phyloP scores from a whole-genome alignment of 2,888 invertebrate genomes.

The Netelia fuscicornis region DNA sequence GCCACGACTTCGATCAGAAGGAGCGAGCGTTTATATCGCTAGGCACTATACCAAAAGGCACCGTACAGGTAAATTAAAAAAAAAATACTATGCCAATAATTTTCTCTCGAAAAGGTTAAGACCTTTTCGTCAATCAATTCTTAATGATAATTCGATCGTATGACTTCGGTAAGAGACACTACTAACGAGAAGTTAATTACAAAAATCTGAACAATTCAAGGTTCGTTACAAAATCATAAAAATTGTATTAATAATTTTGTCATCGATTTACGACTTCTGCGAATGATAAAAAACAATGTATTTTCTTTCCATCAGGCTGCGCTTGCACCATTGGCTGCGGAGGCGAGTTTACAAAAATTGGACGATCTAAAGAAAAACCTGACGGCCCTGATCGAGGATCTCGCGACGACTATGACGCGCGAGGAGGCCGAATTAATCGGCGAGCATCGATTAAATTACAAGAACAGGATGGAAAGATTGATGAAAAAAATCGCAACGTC shows the following conservation, averaged over 20 bases:
- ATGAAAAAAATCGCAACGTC: constrained; percentile 51
- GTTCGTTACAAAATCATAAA: no score
- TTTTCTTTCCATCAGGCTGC: constrained; percentile 42
- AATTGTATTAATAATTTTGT: no score
- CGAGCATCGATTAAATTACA: constrained; percentile 52
- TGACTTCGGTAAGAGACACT: no score
- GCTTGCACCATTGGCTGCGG: constrained; percentile 39
- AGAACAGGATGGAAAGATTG: constrained; percentile 46
- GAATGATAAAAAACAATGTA: neutral
- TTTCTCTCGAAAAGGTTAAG: neutral
- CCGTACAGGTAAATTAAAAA: constrained; percentile 46
- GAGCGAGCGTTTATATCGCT: constrained; percentile 54
- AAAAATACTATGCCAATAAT: neutral
- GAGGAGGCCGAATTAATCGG: constrained; percentile 46
- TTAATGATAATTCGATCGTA: no score
- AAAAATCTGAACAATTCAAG: no score
- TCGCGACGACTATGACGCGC: constrained; percentile 41
- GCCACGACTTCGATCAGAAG: constrained; percentile 52
- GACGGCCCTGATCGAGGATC: constrained; percentile 31
- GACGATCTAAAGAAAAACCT: constrained; percentile 55
- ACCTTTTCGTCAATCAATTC: no score
- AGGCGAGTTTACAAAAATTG: constrained; percentile 52
- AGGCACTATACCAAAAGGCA: constrained; percentile 60
- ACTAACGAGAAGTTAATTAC: no score
- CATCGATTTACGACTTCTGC: no score